These are phyloP conservation scores for Artemia sp. DNA, from an alignment of 2,888 invertebrate genomes.

Conservation along the genomic window DNA sequence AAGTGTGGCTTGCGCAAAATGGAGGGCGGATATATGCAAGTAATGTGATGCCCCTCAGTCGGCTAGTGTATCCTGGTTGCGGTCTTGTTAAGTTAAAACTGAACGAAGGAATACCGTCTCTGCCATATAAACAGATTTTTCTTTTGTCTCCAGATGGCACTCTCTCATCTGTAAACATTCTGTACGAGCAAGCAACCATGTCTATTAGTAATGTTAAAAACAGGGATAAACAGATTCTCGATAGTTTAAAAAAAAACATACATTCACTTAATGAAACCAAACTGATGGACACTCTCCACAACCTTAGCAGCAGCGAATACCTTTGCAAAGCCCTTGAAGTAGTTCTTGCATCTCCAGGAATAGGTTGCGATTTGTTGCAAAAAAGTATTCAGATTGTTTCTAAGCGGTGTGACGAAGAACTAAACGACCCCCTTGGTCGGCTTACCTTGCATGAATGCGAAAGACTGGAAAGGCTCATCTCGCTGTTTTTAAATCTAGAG, in stretches of 20 bases:
- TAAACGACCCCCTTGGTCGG: neutral
- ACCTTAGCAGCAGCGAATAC: neutral
- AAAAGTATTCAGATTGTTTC: neutral
- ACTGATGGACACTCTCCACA: neutral
- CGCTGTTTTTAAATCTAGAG: neutral
- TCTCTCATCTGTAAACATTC: neutral
- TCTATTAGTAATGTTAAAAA: slow-evolving; percentile 5
- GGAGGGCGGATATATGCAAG: slow-evolving; percentile 81
- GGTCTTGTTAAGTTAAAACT: neutral
- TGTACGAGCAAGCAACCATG: neutral
- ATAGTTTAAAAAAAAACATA: neutral
- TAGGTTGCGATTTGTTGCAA: neutral
- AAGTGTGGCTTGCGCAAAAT: slow-evolving; percentile 78
- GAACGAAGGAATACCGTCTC: neutral
- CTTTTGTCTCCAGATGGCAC: neutral
- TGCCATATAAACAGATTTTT: neutral
- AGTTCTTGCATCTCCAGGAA: neutral
- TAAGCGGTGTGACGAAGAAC: neutral
- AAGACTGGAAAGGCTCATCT: neutral
- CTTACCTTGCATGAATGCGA: slow-evolving; percentile 1
- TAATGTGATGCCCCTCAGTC: slow-evolving; percentile 43
- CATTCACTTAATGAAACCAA: neutral
- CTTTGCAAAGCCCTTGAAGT: neutral
- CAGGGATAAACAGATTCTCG: neutral
- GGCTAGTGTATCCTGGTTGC: neutral